Conservation (phyloP, 2,888 invertebrate genomes). For the Norana najaformis region DNA sequence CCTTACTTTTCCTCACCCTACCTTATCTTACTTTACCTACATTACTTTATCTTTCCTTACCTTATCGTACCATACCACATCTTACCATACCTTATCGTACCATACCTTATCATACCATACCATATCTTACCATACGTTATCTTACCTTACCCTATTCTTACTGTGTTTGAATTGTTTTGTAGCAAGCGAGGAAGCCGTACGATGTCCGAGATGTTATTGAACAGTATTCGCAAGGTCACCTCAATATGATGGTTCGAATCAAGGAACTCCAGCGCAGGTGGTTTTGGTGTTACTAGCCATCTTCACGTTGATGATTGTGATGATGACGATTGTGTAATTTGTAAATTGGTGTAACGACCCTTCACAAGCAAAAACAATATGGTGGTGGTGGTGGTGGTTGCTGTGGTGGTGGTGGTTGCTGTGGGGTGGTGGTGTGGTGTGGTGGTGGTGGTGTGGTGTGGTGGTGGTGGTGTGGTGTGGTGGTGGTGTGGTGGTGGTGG, state of each 20-base stretch:
- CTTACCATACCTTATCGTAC: neutral
- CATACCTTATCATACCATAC: neutral
- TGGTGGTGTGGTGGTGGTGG: neutral
- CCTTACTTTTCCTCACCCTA: neutral
- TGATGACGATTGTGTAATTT: too few species aligned
- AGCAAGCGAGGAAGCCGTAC: conserved; percentile 80
- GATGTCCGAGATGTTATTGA: conserved; percentile 84
- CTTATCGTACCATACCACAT: neutral
- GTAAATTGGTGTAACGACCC: too few species aligned
- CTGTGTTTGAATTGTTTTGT: too few species aligned
- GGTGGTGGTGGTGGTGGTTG: neutral
- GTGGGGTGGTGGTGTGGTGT: too few species aligned
- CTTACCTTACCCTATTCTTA: neutral
- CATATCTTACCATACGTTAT: neutral
- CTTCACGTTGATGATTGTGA: neutral
- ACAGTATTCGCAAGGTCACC: conserved; percentile 82
- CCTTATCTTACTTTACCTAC: neutral
- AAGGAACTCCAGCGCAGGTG: conserved; percentile 69
- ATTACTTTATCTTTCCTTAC: neutral
- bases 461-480: too few species aligned
- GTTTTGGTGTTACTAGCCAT: too few species aligned
- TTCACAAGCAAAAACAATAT: neutral
- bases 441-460: neutral
- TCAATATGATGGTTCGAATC: conserved; percentile 85
- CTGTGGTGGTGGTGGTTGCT: neutral